A percentile compares a stretch with the other conserved stretches of the same genome.
Evolutionary conservation across 2,797 vertebrate genomes (phyloP).

Genomic region (Danio kyathit): DNA sequence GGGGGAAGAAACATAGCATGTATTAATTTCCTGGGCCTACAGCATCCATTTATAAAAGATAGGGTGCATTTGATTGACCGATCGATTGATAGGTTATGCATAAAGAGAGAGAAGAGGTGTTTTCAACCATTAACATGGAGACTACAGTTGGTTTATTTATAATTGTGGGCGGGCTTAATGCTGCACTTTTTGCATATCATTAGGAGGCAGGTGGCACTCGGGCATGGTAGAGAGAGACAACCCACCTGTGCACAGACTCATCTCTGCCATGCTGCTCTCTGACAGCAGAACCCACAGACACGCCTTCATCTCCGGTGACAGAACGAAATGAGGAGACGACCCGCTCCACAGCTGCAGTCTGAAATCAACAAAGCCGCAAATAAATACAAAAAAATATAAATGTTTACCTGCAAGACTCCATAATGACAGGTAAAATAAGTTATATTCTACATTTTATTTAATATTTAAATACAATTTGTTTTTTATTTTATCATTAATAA

Average conservation of each 20-base stretch:
- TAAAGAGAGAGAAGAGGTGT: neutral
- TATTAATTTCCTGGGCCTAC: too few relatives aligned
- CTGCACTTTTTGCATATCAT: neutral
- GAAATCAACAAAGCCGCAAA: neutral
- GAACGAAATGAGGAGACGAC: constrained; percentile 78
- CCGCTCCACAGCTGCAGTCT: constrained; percentile 70
- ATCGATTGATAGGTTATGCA: neutral
- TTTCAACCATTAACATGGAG: neutral
- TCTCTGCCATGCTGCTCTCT: constrained; percentile 88
- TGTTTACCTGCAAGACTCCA: neutral
- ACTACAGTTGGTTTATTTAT: neutral
- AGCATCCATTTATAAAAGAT: too few relatives aligned
- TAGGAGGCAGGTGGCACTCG: neutral
- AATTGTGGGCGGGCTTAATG: neutral
- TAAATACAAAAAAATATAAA: too few relatives aligned
- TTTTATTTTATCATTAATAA: neutral
- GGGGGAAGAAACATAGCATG: too few relatives aligned
- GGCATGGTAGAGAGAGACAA: neutral
- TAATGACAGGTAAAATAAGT: neutral
- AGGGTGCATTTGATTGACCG: too few relatives aligned
- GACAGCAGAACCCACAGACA: constrained; percentile 77
- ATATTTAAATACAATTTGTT: neutral
- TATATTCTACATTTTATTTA: neutral
- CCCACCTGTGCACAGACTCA: constrained; percentile 87
- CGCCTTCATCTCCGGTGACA: constrained; percentile 75